Base-by-base conservation (phyloP, 2,113 vertebrate species). In the Oryzias woworae region DNA sequence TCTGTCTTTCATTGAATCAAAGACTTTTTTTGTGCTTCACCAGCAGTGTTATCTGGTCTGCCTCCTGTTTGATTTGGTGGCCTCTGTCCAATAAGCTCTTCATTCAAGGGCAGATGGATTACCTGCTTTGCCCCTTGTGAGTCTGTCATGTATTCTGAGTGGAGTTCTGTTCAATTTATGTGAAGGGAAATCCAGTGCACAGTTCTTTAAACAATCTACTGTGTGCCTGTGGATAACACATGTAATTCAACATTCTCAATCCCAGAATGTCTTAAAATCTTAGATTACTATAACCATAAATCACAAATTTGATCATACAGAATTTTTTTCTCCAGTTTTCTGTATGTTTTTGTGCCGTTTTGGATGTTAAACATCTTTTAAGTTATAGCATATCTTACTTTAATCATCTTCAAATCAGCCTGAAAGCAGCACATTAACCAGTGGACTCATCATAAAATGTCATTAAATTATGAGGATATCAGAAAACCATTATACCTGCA, bases 401-500 rank as follows among this genome's bases (percentile, higher is more conserved):
- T 48, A 5, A 45, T 18, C 14, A 31, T 7, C 7, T 31, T 7
- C 31, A 22, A 14, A 1, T 55, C 5, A 43, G n/a, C 0, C 3
- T 14, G 7, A 46, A 26, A 41, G 17, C 20, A 14, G 17, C 8
- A 23, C 7, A 8, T 58, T 43, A 12, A 36, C 5, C 5, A 1
- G 7, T 28, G 26, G 26, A 28, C 5, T 28, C 26, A 44, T 26
- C 18, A 4, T 23, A 1, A 36, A 23, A 18, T 7, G 56, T 12
- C 12, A 0, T 18, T 1, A 14, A 22, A 16, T 26, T 28, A 24
- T 23, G 17, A 8, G 26, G 14, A 18, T 53, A 24, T 28, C 20
- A 47, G 45, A 58, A 46, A 42, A 31, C 12, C 20, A 53, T 23
- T 23, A 66, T 83, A 87, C 85, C 82, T 75, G 63, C 7, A 55